Conservation (phyloP, 2,113 vertebrate species). For the Platichthys stellatus region DNA sequence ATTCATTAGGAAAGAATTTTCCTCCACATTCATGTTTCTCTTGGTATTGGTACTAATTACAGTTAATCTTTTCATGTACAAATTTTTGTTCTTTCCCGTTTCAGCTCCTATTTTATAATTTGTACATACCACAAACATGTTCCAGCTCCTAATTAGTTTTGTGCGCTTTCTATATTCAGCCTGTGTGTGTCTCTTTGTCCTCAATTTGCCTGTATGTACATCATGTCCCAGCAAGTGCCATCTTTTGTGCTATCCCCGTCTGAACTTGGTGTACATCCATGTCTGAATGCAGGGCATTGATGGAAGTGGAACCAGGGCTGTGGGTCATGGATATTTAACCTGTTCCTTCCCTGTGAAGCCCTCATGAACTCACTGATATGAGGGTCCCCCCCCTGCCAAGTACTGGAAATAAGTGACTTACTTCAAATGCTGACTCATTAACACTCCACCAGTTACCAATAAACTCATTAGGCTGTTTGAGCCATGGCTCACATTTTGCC, state of each 20-base stretch:
- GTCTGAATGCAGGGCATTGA: conserved; percentile 45
- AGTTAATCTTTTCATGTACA: conserved; percentile 6
- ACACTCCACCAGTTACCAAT: conserved; percentile 28
- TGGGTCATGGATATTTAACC: conserved; percentile 13
- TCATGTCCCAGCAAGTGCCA: conserved; percentile 36
- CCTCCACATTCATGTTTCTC: background rate
- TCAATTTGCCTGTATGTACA: conserved; percentile 30
- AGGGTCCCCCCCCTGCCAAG: conserved; percentile 13
- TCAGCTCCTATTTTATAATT: conserved; percentile 7
- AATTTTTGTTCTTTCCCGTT: conserved; percentile 9
- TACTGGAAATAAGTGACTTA: conserved; percentile 5
- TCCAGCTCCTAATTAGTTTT: conserved; percentile 42
- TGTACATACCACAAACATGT: conserved; percentile 38
- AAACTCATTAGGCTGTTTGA: conserved; percentile 35
- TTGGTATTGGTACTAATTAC: too few relatives aligned
- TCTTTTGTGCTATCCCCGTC: conserved; percentile 28
- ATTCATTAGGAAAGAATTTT: conserved; percentile 19
- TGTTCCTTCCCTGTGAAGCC: background rate
- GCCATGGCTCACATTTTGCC: conserved; percentile 30
- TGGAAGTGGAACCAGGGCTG: conserved; percentile 11
- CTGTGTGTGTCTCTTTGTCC: conserved; percentile 36
- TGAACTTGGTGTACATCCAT: conserved; percentile 32
- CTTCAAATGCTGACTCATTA: conserved; percentile 43
- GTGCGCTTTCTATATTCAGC: background rate
- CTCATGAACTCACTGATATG: background rate